These are phyloP conservation scores for Ptilonorhynchus violaceus DNA, from an alignment of 2,113 vertebrate genomes.

Conservation along the genomic window DNA sequence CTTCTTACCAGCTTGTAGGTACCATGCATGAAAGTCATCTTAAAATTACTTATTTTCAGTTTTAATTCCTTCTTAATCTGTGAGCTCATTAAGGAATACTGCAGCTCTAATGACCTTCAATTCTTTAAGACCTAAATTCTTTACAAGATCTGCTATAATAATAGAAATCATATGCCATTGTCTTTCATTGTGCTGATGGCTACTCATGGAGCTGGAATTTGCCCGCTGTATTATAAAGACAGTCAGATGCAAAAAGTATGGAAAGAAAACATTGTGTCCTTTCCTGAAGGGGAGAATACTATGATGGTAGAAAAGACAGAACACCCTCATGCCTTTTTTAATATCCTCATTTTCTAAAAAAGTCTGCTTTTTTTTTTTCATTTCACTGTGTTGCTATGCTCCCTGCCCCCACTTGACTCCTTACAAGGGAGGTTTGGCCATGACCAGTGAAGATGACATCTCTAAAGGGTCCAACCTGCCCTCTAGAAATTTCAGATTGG, in stretches of 20 bases:
- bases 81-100: background rate
- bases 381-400: background rate
- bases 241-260: background rate
- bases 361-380: background rate
- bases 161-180: background rate
- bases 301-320: background rate
- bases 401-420: fast-evolving
- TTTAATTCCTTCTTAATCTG: background rate
- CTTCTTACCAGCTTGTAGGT: background rate
- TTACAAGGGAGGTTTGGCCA: background rate
- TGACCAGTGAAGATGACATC: background rate
- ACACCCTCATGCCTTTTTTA: background rate
- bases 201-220: background rate
- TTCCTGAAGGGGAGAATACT: background rate
- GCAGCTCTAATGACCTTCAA: background rate
- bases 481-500: background rate
- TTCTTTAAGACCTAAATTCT: background rate
- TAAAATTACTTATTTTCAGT: background rate
- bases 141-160: background rate
- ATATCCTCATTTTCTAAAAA: background rate
- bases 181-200: background rate
- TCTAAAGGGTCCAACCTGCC: background rate
- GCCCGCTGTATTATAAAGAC: background rate
- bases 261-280: background rate
- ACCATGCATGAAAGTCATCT: background rate